Conservation (phyloP, 2,113 vertebrate species). For the Percopsis transmontana region DNA sequence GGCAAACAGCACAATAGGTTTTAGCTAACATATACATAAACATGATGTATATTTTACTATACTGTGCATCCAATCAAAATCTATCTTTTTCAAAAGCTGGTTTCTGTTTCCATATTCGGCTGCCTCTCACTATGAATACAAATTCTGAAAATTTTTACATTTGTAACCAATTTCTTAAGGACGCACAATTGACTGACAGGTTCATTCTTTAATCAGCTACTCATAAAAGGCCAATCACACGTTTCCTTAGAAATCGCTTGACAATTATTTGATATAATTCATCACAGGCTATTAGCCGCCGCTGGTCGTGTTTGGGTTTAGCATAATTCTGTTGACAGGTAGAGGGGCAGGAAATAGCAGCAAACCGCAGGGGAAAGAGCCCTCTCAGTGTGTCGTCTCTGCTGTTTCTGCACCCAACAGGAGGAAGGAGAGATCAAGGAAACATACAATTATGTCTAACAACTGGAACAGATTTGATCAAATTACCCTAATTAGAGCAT, state of each 20-base stretch:
- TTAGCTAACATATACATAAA: neutral
- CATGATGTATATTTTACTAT: neutral
- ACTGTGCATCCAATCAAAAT: neutral
- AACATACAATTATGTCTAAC: conserved; percentile 90
- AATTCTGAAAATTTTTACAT: no score
- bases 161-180: neutral
- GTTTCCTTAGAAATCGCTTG: neutral
- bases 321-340: conserved; percentile 18
- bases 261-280: conserved; percentile 6
- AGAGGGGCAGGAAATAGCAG: conserved; percentile 2
- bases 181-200: neutral
- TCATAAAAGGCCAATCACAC: neutral
- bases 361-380: conserved; percentile 12
- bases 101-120: no score
- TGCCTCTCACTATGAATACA: no score
- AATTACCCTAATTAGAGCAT: conserved; percentile 96
- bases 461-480: conserved; percentile 93
- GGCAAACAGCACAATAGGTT: neutral
- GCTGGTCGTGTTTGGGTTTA: neutral
- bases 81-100: no score
- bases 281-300: neutral
- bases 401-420: conserved; percentile 53
- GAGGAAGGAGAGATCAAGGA: conserved; percentile 72
- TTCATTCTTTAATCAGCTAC: neutral
- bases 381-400: conserved; percentile 23